Conservation (phyloP, 2,888 invertebrate species). For the Coelinius sp. region DNA sequence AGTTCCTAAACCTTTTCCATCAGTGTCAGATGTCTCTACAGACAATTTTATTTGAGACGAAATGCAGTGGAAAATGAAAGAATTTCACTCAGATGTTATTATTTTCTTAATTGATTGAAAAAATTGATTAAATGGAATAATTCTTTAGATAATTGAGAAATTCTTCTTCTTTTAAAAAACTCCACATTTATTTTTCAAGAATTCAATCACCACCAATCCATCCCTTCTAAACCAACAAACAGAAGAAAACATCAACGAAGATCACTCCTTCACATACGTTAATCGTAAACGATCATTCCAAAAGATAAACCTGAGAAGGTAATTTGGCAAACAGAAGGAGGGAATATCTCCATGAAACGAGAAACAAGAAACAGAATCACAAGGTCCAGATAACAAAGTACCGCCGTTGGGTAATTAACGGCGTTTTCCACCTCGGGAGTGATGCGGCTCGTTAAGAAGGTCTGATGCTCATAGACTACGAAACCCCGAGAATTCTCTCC, state of each 20-base stretch:
- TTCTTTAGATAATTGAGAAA: too few species aligned
- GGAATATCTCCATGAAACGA: conserved; percentile 33
- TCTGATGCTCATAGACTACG: conserved; percentile 52
- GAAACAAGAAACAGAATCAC: conserved; percentile 39
- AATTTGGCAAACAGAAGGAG: conserved; percentile 63
- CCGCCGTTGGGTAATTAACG: conserved; percentile 66
- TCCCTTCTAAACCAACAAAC: conserved; percentile 10
- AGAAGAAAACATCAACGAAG: background rate
- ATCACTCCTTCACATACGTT: conserved; percentile 37
- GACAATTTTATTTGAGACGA: background rate
- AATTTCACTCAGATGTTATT: background rate
- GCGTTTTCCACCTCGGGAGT: conserved; percentile 65
- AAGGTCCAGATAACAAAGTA: conserved; percentile 65
- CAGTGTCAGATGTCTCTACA: background rate
- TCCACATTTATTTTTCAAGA: conserved; percentile 38
- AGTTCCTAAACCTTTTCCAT: background rate
- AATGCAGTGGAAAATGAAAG: background rate
- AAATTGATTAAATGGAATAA: too few species aligned
- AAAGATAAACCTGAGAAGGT: conserved; percentile 62
- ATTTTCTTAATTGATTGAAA: background rate
- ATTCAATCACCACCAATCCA: conserved; percentile 33
- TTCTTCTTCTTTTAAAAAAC: conserved; percentile 33
- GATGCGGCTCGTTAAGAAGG: conserved; percentile 68
- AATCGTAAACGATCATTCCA: conserved; percentile 51
- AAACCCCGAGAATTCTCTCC: background rate